Evolutionary conservation across 2,888 invertebrate genomes (phyloP).

Genomic region (Eumerus sabulonum): DNA sequence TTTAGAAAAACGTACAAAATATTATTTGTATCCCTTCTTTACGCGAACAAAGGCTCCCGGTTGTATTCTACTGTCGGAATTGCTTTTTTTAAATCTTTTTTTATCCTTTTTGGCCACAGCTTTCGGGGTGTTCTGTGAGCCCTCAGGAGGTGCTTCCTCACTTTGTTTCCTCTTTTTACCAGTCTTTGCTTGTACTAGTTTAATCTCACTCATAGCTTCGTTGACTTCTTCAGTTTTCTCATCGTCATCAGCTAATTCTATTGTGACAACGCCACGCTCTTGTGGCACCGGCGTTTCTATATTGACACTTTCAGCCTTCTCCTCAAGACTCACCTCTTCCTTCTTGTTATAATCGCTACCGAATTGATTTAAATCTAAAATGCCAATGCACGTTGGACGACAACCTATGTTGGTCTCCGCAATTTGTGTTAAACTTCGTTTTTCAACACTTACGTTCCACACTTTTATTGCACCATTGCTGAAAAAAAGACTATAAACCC

Average conservation of each 20-base stretch:
- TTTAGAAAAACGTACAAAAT: no score
- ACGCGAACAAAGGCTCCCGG: slow-evolving; percentile 18
- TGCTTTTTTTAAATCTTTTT: not conserved
- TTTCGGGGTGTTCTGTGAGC: not conserved
- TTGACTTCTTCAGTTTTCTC: slow-evolving; percentile 28
- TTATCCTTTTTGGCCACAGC: not conserved
- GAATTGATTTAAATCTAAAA: slow-evolving; percentile 80
- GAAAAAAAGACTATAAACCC: not conserved
- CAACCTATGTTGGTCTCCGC: slow-evolving; percentile 83
- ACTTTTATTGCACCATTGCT: slow-evolving; percentile 88
- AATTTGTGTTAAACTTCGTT: slow-evolving; percentile 80
- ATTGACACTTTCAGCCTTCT: not conserved
- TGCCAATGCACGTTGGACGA: slow-evolving; percentile 86
- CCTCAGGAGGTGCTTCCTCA: not conserved
- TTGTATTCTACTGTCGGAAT: not conserved
- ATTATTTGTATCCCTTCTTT: slow-evolving; percentile 12
- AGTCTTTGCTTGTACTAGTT: not conserved
- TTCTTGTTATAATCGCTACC: slow-evolving; percentile 63
- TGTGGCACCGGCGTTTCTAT: slow-evolving; percentile 20
- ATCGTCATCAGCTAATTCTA: slow-evolving; percentile 73
- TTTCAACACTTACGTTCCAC: slow-evolving; percentile 80
- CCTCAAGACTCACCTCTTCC: not conserved
- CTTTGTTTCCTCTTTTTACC: not conserved
- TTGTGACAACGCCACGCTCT: slow-evolving; percentile 73
- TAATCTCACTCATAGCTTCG: slow-evolving; percentile 18